Evolutionary conservation across 2,888 invertebrate genomes (phyloP).

Genomic region (Microctonus hyperodae): DNA sequence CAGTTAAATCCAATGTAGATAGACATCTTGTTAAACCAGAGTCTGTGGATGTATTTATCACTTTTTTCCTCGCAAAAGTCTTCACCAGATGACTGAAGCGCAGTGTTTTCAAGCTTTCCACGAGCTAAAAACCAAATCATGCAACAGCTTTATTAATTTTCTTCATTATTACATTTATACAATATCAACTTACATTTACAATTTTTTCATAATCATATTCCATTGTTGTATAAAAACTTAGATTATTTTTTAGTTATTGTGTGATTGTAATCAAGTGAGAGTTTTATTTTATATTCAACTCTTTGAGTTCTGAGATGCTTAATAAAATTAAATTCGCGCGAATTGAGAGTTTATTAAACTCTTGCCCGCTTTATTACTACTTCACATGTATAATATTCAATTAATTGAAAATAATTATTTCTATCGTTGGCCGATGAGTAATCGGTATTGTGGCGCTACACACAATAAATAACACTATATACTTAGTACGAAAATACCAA

Average conservation of each 20-base stretch:
- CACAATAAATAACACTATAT: background rate
- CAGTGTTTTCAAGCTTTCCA: slow-evolving; percentile 42
- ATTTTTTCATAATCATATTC: background rate
- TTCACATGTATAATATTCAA: background rate
- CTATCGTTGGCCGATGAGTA: background rate
- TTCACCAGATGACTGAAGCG: slow-evolving; percentile 17
- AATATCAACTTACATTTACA: slow-evolving; percentile 16
- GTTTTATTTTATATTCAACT: background rate
- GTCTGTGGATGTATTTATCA: slow-evolving; percentile 38
- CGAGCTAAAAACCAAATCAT: slow-evolving; percentile 37
- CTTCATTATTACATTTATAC: background rate
- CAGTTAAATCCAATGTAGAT: slow-evolving; percentile 82
- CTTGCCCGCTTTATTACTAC: background rate
- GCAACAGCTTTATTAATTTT: slow-evolving; percentile 3
- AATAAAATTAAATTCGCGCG: background rate
- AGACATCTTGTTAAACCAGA: slow-evolving; percentile 73
- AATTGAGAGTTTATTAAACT: background rate
- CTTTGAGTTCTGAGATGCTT: background rate
- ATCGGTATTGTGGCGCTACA: background rate
- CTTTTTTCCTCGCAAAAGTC: slow-evolving; percentile 51
- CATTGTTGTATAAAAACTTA: background rate
- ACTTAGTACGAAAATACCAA: background rate
- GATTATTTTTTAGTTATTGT: background rate
- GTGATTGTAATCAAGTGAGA: background rate
- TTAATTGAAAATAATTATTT: background rate